Conservation (phyloP, 2,797 vertebrate species). For the Podarcis lilfordi region DNA sequence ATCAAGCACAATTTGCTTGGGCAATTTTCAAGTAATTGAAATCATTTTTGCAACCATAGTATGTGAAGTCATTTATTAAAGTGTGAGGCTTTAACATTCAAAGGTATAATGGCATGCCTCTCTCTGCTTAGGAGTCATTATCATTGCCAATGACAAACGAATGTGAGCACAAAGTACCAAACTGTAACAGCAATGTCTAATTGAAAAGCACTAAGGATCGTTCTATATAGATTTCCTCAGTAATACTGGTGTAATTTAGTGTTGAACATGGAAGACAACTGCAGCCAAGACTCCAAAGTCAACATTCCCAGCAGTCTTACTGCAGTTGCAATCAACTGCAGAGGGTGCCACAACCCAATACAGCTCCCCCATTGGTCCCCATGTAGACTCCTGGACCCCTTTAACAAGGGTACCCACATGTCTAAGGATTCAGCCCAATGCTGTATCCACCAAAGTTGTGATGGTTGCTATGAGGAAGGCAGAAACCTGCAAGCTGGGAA, state of each 20-base stretch:
- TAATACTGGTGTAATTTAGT: no score
- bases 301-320: no score
- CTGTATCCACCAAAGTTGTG: no score
- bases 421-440: no score
- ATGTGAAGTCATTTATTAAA: constrained; percentile 52
- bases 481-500: no score
- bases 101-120: background rate
- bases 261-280: no score
- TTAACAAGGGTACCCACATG: no score
- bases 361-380: no score
- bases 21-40: constrained; percentile 51
- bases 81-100: constrained; percentile 43
- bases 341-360: no score
- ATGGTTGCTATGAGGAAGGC: no score
- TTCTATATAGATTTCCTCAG: background rate
- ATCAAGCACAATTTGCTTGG: constrained; percentile 39
- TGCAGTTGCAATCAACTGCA: no score
- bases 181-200: constrained; percentile 1
- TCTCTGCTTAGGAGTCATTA: constrained; percentile 37
- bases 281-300: background rate
- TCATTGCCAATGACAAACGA: constrained; percentile 37
- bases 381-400: no score
- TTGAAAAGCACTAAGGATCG: constrained; percentile 45
- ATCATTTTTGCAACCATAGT: constrained; percentile 46
- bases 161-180: constrained; percentile 52